Evolutionary conservation across 2,888 invertebrate genomes (phyloP).

Genomic region (Tiliacea aurago): DNA sequence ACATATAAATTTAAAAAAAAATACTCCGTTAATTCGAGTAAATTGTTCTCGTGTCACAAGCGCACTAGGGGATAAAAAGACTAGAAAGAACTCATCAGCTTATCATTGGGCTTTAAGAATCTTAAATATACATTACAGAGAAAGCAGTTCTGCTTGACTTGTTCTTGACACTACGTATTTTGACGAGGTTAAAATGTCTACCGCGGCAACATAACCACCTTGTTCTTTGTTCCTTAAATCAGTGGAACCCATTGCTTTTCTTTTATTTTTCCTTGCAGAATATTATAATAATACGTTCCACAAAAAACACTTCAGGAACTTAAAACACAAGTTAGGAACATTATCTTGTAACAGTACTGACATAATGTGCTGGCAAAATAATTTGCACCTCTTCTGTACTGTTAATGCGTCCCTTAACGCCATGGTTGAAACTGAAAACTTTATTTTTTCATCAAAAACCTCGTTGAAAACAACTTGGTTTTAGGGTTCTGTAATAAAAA

Average conservation of each 20-base stretch:
- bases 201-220: neutral
- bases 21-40: too few relatives aligned
- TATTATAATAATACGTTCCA: neutral
- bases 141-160: neutral
- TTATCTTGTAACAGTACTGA: slow-evolving; percentile 28
- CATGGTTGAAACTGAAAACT: slow-evolving; percentile 47
- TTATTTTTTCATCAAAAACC: slow-evolving; percentile 53
- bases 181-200: neutral
- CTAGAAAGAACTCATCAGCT: neutral
- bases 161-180: too few relatives aligned
- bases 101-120: neutral
- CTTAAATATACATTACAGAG: too few relatives aligned
- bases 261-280: neutral
- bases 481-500: slow-evolving; percentile 21
- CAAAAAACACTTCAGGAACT: slow-evolving; percentile 12
- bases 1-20: too few relatives aligned
- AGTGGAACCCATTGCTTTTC: neutral
- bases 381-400: slow-evolving; percentile 51
- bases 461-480: slow-evolving; percentile 28
- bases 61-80: neutral
- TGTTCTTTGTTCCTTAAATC: neutral
- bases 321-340: slow-evolving; percentile 22
- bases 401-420: slow-evolving; percentile 51
- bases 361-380: slow-evolving; percentile 40
- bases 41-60: neutral